These are phyloP conservation scores for Bombylius major DNA, from an alignment of 2,888 invertebrate genomes.

Conservation along the genomic window DNA sequence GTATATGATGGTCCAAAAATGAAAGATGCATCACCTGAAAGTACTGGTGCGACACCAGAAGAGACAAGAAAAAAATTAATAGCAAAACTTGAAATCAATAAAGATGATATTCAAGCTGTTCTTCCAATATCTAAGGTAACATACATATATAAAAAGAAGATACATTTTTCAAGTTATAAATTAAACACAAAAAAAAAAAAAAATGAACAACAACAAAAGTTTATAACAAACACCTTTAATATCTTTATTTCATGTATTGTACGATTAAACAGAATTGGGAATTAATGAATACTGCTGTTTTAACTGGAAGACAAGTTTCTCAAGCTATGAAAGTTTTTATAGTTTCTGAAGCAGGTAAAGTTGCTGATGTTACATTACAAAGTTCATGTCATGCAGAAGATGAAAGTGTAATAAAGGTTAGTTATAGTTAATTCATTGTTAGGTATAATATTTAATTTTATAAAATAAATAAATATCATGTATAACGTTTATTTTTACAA, in stretches of 20 bases:
- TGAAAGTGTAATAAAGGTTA: conserved; percentile 89
- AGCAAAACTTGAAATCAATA: conserved; percentile 76
- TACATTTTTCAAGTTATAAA: not conserved
- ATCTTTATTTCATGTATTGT: not conserved
- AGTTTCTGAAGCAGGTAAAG: conserved; percentile 86
- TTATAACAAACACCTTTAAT: not conserved
- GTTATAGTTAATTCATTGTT: conserved; percentile 14
- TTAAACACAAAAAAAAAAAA: not conserved
- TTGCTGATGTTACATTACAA: conserved; percentile 88
- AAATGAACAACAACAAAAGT: not conserved
- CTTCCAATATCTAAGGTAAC: conserved; percentile 84
- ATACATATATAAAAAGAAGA: not conserved
- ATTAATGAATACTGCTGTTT: conserved; percentile 86
- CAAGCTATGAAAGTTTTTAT: conserved; percentile 93
- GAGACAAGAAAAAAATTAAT: conserved; percentile 53
- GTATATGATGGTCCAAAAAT: conserved; percentile 46
- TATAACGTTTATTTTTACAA: not conserved
- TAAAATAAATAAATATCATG: not conserved
- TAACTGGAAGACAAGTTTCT: conserved; percentile 87
- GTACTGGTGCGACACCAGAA: conserved; percentile 26
- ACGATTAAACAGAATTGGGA: conserved; percentile 65
- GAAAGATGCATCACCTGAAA: conserved; percentile 26
- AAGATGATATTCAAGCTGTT: conserved; percentile 88
- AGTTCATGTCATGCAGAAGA: conserved; percentile 92
- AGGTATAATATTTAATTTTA: not conserved